Conservation (phyloP, 2,797 vertebrate genomes). For the Allobates femoralis region DNA sequence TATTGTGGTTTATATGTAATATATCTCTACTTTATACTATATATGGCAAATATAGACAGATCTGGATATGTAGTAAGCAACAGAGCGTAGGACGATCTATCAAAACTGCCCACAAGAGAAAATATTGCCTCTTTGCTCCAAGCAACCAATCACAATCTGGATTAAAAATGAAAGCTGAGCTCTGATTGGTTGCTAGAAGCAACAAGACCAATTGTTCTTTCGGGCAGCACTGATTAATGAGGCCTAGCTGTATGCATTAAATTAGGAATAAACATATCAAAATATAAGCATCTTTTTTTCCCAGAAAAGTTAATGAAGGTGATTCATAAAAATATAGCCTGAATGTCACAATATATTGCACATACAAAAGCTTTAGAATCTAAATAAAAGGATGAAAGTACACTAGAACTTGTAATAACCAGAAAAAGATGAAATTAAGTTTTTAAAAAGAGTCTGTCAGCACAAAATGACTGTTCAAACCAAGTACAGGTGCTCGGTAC, state of each 20-base stretch:
- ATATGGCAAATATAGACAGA: slow-evolving; percentile 41
- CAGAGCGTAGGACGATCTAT: background rate
- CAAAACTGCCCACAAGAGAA: background rate
- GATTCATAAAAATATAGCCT: slow-evolving; percentile 66
- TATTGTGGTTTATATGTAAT: slow-evolving; percentile 21
- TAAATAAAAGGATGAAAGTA: background rate
- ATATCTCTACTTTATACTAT: slow-evolving; percentile 11
- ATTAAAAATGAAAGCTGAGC: background rate
- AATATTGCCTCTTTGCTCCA: too few relatives aligned
- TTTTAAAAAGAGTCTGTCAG: background rate
- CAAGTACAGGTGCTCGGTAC: too few relatives aligned
- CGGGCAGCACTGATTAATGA: background rate
- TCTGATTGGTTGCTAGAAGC: background rate
- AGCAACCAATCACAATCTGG: background rate
- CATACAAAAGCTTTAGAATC: slow-evolving; percentile 27
- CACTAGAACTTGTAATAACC: background rate
- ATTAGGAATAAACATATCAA: slow-evolving; percentile 63
- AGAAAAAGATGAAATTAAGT: background rate
- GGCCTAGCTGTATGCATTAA: slow-evolving; percentile 58
- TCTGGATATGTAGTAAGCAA: slow-evolving; percentile 9
- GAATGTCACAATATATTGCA: slow-evolving; percentile 73
- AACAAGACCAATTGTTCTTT: background rate
- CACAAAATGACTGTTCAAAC: too few relatives aligned
- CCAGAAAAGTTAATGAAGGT: slow-evolving; percentile 66
- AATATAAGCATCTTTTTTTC: slow-evolving; percentile 64